Conservation (phyloP, 2,888 invertebrate genomes). For the Choristoneura rosaceana region DNA sequence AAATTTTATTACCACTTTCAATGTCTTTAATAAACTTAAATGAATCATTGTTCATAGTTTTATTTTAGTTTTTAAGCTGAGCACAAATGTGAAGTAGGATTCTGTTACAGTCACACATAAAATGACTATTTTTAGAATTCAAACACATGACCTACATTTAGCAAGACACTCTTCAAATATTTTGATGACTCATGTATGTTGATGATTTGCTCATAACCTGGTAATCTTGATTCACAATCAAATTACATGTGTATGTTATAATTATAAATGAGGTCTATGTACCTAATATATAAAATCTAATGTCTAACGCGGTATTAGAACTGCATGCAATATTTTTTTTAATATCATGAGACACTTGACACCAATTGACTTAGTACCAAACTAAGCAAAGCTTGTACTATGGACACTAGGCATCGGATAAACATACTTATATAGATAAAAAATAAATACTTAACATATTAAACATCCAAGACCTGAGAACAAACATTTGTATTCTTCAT, state of each 20-base stretch:
- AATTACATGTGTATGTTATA: not conserved
- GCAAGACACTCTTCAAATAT: not conserved
- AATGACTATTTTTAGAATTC: not conserved
- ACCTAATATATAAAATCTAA: not conserved
- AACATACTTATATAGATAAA: too few relatives aligned
- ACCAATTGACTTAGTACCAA: too few relatives aligned
- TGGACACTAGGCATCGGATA: too few relatives aligned
- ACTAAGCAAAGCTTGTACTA: too few relatives aligned
- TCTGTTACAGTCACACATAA: not conserved
- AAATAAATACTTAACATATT: too few relatives aligned
- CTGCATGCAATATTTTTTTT: too few relatives aligned
- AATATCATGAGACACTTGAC: too few relatives aligned
- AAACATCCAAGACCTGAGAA: too few relatives aligned
- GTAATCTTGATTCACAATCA: not conserved
- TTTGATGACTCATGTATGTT: not conserved
- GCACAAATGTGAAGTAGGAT: not conserved
- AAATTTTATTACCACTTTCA: not conserved
- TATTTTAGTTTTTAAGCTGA: not conserved
- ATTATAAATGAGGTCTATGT: not conserved
- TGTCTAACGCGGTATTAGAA: not conserved
- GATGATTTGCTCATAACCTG: not conserved
- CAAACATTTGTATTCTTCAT: too few relatives aligned
- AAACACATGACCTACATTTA: not conserved
- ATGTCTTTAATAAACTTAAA: too few relatives aligned
- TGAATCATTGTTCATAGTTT: not conserved